Percentiles rank a stretch among this genome's conserved stretches.
Evolutionary conservation across 2,113 vertebrate genomes (phyloP).

Genomic region (Microcebus murinus): DNA sequence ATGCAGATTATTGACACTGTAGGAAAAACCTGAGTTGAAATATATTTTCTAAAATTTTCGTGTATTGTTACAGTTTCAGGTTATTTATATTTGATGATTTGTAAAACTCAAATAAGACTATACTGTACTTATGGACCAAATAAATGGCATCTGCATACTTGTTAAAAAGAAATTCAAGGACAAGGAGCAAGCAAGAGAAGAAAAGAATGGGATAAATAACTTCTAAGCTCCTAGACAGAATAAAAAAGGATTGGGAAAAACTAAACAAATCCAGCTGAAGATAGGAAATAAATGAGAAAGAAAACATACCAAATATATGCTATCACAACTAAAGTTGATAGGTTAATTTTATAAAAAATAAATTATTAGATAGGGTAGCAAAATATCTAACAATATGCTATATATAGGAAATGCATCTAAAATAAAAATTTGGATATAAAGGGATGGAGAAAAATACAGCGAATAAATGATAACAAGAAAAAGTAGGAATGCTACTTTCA

Average conservation of each 20-base stretch:
- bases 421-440: slow-evolving; percentile 8
- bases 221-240: neutral
- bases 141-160: slow-evolving; percentile 87
- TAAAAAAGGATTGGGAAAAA: neutral
- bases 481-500: neutral
- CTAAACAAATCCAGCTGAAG: neutral
- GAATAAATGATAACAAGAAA: neutral
- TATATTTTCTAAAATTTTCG: slow-evolving; percentile 78
- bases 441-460: neutral
- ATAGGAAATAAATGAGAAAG: neutral
- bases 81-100: slow-evolving; percentile 94
- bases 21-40: neutral
- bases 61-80: slow-evolving; percentile 91
- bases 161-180: slow-evolving; percentile 60
- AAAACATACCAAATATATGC: neutral
- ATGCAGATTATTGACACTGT: neutral
- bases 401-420: neutral
- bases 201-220: neutral
- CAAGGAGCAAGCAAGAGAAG: neutral
- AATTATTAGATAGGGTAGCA: neutral
- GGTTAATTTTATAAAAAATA: neutral
- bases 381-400: neutral
- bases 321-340: neutral
- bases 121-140: slow-evolving; percentile 91
- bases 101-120: slow-evolving; percentile 88